Evolutionary conservation across 2,113 vertebrate species (phyloP), one percentile per base, ranked within the genome.

Genomic region (Erythrolamprus reginae): DNA sequence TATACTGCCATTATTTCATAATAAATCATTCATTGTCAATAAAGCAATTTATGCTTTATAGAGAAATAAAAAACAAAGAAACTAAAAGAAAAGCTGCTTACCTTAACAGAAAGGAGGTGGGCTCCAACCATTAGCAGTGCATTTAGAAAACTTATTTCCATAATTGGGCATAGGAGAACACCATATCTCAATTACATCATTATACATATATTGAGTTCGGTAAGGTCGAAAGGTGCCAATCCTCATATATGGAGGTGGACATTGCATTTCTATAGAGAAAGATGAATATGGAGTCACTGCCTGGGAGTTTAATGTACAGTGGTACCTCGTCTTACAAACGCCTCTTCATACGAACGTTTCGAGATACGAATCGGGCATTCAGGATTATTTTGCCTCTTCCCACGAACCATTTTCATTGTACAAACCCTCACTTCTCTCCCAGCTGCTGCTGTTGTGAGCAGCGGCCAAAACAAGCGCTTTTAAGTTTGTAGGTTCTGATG

Each of bases 51-150:
- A 38, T 61, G 3, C 58, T 28, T 3, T 61, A 61, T 10, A 61
- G 12, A 61, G 26, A 85, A 51, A 38, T 3, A 38, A 10, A 45
- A 89, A 47, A 23, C 53, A 56, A 56, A 8, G 21, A 8, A 56
- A 56, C 0, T 55, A 56, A 56, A 56, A 61, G 17, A 58, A 91
- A 82, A 56, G 10, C 1, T 92, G 96, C 96, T 96, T 96, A 97
- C 96, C 26, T 13, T 56, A 6, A 88, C 97, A 97, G 12, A 10
- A 84, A 24, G 97, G 96, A 0, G 51, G 1, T 61, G 97, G 97
- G 6, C 23, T 56, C 53, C 53, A 56, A 23, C 53, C 53, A 56
- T 56, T 26, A 1, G 0, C 82, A 1, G 96, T 97, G 88, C 97
- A 97, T 24, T 19, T 82, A 33, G 92, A 24, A 0, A 0, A 93